Evolutionary conservation across 2,113 vertebrate genomes (phyloP), one percentile per base, ranked within the genome.

Genomic region (Nothocercus julius): DNA sequence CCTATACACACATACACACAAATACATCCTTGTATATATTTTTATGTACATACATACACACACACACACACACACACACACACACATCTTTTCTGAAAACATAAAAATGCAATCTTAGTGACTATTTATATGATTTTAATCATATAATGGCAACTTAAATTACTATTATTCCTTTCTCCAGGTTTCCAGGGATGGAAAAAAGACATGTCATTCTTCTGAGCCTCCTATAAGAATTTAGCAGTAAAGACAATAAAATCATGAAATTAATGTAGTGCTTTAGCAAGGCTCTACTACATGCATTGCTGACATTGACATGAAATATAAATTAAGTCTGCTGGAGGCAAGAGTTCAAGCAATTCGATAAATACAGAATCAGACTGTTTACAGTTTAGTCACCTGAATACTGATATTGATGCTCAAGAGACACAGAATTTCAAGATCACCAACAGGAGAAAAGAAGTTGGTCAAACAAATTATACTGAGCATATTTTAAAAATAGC

Each of bases 181-280:
- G 8, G 28, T 53, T 93, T 85, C 53, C 38, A 19, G 61, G 19
- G 32, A 49, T 16, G 6, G 62, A 38, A 58, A 92, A 89, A 72
- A 49, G 42, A 67, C 28, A 69, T 89, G 64, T 79, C 19, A 66
- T 82, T 78, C 11, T 82, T 94, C 49, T 51, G 70, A 86, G 30
- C 67, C 36, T 68, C 78, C n/a, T 80, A 11, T 30, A 87, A 69
- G 79, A 92, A 92, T 51, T 85, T 38, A 94, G n/a, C 69, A 88
- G 82, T 61, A 96, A 95, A 92, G 58, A 85, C 78, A 89, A 67
- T 47, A 63, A 17, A 74, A 84, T 76, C 73, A 89, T 93, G 90
- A 95, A 96, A 87, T 84, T 94, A 93, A 94, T 11, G 15, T n/a
- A 87, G 79, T 66, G 66, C 74, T 96, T 96, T 91, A 96, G 80